These are phyloP conservation scores for Scolanthus callimorphus DNA, from an alignment of 92 coral and sea anemone genomes.

Conservation along the genomic window DNA sequence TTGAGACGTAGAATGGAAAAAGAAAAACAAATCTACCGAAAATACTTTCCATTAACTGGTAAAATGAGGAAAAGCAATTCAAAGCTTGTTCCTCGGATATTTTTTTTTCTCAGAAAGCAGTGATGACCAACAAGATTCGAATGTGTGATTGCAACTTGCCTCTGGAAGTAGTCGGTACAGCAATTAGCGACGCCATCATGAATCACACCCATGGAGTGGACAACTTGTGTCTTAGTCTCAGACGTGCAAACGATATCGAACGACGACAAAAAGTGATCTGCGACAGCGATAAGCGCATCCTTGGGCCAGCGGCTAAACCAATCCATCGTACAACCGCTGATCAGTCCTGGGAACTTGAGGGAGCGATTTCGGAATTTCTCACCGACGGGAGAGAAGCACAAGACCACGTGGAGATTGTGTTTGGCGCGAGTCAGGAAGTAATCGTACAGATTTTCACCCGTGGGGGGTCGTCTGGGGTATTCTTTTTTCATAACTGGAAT, in stretches of 20 bases:
- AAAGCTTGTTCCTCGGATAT: too few species aligned
- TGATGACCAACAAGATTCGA: too few species aligned
- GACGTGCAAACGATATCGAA: conserved; percentile 81
- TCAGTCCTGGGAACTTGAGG: conserved; percentile 92
- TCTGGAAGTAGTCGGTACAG: conserved; percentile 87
- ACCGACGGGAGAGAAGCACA: conserved; percentile 97
- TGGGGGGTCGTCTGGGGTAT: conserved; percentile 94
- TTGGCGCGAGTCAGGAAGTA: conserved; percentile 95
- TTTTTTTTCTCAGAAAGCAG: too few species aligned
- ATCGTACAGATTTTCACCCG: conserved; percentile 93
- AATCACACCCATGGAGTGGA: conserved; percentile 93
- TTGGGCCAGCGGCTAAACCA: conserved; percentile 99
- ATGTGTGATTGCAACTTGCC: too few species aligned
- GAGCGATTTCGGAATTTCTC: conserved; percentile 98
- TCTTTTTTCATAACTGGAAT: conserved; percentile 97
- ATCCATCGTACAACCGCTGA: conserved; percentile 99
- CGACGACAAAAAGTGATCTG: conserved; percentile 82
- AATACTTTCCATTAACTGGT: too few species aligned
- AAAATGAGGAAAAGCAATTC: too few species aligned
- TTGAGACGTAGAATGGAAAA: too few species aligned
- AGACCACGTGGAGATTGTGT: conserved; percentile 85
- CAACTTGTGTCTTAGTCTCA: conserved; percentile 71
- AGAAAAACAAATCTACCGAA: too few species aligned
- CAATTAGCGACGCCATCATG: conserved; percentile 94
- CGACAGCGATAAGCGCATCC: conserved; percentile 96